A percentile compares a stretch with the other conserved stretches of the same genome.
Evolutionary conservation across 1,140 invertebrate species (phyloP).

Genomic region (Drosophila sp.): DNA sequence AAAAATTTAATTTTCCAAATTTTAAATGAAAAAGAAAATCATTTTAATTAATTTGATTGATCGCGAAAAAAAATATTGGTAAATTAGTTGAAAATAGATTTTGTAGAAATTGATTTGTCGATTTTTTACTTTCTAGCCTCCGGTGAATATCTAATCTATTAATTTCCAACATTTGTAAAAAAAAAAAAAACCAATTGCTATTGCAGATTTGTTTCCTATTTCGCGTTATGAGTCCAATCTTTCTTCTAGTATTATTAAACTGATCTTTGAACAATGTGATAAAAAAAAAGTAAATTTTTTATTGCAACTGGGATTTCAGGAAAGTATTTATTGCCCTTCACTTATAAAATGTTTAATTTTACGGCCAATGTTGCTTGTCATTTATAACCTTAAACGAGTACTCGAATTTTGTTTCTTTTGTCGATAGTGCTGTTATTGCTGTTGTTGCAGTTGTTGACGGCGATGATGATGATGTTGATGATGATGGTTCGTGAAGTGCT

Average conservation of each 20-base stretch:
- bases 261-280: not conserved
- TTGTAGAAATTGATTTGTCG: too few relatives aligned
- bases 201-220: too few relatives aligned
- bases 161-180: too few relatives aligned
- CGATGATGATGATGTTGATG: constrained; percentile 7
- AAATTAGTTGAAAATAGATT: too few relatives aligned
- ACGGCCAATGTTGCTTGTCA: constrained; percentile 1
- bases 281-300: not conserved
- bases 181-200: too few relatives aligned
- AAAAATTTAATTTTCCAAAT: too few relatives aligned
- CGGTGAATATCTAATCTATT: too few relatives aligned
- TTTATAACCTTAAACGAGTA: constrained; percentile 33
- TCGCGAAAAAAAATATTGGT: too few relatives aligned
- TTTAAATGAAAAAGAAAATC: too few relatives aligned
- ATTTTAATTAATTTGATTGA: too few relatives aligned
- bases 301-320: constrained; percentile 17
- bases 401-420: constrained; percentile 21
- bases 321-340: constrained; percentile 11
- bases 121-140: too few relatives aligned
- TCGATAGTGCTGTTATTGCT: constrained; percentile 8
- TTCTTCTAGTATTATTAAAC: not conserved
- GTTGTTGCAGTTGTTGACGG: constrained; percentile 11
- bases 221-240: too few relatives aligned
- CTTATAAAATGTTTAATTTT: constrained; percentile 14
- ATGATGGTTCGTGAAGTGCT: constrained; percentile 45